phyloP scores from a whole-genome alignment of 1,140 invertebrate genomes.

The Drosophila sp. region DNA sequence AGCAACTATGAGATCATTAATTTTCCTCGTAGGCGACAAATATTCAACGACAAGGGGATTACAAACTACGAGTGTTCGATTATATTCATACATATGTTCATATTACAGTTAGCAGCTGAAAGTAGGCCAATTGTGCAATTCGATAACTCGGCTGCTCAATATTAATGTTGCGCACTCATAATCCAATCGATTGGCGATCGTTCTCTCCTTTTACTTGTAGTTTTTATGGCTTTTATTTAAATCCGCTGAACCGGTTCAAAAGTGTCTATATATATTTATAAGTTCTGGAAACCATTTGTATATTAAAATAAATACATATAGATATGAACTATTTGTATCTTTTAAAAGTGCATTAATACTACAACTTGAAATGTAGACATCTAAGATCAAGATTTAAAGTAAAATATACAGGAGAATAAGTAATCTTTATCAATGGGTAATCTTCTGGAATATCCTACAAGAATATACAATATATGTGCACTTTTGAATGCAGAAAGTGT shows the following conservation, averaged over 20 bases:
- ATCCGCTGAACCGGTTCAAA: conserved; percentile 1
- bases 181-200: background rate
- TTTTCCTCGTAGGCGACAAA: conserved; percentile 11
- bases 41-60: background rate
- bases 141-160: background rate
- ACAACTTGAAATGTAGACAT: background rate
- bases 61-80: conserved; percentile 14
- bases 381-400: background rate
- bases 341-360: background rate
- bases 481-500: conserved; percentile 1
- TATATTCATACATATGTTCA: conserved; percentile 4
- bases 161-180: conserved; percentile 10
- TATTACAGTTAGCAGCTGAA: conserved; percentile 21
- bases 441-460: background rate
- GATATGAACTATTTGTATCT: too few species aligned
- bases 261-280: background rate
- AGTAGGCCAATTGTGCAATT: conserved; percentile 22
- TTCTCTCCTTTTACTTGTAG: background rate
- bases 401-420: too few species aligned
- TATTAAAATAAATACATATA: too few species aligned
- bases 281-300: too few species aligned
- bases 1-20: conserved; percentile 6
- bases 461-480: background rate
- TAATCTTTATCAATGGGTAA: background rate
- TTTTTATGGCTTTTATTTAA: background rate